phyloP scores from a whole-genome alignment of 1,140 invertebrate genomes.

The Heliothis virescens region DNA sequence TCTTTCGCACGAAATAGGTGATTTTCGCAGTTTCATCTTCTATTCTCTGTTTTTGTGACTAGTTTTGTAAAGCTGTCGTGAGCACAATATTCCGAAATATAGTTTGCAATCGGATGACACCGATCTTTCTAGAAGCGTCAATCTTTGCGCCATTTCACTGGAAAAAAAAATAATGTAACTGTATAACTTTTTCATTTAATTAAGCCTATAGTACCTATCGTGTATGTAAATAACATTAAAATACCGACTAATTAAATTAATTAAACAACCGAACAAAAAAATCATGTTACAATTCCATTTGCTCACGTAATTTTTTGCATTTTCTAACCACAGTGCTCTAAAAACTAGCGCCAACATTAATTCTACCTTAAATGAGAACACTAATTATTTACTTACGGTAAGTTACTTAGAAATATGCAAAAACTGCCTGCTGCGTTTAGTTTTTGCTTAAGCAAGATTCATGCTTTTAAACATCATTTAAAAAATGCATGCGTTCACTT shows the following conservation, averaged over 20 bases:
- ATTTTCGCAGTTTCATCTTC: slow-evolving; percentile 2
- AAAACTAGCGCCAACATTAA: not conserved
- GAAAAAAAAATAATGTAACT: too few species aligned
- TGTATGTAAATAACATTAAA: too few species aligned
- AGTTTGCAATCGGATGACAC: too few species aligned
- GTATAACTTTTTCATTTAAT: too few species aligned
- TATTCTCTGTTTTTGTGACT: slow-evolving; percentile 15
- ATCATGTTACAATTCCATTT: too few species aligned
- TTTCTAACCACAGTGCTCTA: not conserved
- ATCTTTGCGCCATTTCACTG: too few species aligned
- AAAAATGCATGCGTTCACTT: slow-evolving; percentile 3
- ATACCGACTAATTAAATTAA: not conserved
- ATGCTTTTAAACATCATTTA: slow-evolving; percentile 12
- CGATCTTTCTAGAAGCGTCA: too few species aligned
- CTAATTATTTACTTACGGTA: slow-evolving; percentile 39
- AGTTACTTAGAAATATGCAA: slow-evolving; percentile 5
- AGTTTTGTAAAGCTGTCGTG: not conserved
- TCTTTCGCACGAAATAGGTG: slow-evolving; percentile 37
- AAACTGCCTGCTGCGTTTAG: slow-evolving; percentile 3
- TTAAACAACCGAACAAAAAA: not conserved
- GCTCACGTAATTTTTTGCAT: not conserved
- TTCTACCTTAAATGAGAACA: not conserved
- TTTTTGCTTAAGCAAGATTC: slow-evolving; percentile 7
- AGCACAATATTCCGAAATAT: not conserved
- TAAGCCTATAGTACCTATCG: too few species aligned